Conservation (phyloP, 1,140 invertebrate species). For the Artemia franciscana region DNA sequence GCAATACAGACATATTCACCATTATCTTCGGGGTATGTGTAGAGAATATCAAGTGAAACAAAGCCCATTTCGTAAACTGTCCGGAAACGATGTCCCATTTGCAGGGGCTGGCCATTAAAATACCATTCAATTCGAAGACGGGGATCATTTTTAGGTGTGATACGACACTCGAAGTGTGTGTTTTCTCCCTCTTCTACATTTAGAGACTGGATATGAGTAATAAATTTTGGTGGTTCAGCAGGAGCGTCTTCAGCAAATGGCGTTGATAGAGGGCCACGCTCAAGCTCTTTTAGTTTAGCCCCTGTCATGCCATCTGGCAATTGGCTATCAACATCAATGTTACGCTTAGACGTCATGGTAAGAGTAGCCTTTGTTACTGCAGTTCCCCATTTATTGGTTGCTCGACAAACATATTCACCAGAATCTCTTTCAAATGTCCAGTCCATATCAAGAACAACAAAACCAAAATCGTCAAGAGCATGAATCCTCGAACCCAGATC, state of each 20-base stretch:
- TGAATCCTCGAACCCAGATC: slow-evolving; percentile 68
- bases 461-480: slow-evolving; percentile 79
- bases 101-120: slow-evolving; percentile 63
- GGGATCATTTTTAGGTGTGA: slow-evolving; percentile 84
- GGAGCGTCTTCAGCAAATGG: slow-evolving; percentile 37
- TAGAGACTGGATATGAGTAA: slow-evolving; percentile 51
- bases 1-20: slow-evolving; percentile 76
- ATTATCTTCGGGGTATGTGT: slow-evolving; percentile 77
- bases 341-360: slow-evolving; percentile 34
- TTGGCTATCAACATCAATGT: slow-evolving; percentile 74
- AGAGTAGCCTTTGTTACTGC: slow-evolving; percentile 59
- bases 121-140: slow-evolving; percentile 80
- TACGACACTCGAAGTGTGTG: slow-evolving; percentile 77
- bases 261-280: slow-evolving; percentile 49
- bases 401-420: slow-evolving; percentile 62
- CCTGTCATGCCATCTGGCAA: slow-evolving; percentile 74
- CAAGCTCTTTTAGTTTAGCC: slow-evolving; percentile 74
- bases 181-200: slow-evolving; percentile 68
- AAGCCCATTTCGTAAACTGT: slow-evolving; percentile 84
- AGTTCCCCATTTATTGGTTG: slow-evolving; percentile 60
- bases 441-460: slow-evolving; percentile 62
- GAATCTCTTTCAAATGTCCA: slow-evolving; percentile 61
- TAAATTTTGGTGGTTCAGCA: slow-evolving; percentile 50
- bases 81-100: slow-evolving; percentile 69
- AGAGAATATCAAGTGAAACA: slow-evolving; percentile 76